phyloP scores from a whole-genome alignment of 2,888 invertebrate genomes.

The Acanthosepion lycidas region DNA sequence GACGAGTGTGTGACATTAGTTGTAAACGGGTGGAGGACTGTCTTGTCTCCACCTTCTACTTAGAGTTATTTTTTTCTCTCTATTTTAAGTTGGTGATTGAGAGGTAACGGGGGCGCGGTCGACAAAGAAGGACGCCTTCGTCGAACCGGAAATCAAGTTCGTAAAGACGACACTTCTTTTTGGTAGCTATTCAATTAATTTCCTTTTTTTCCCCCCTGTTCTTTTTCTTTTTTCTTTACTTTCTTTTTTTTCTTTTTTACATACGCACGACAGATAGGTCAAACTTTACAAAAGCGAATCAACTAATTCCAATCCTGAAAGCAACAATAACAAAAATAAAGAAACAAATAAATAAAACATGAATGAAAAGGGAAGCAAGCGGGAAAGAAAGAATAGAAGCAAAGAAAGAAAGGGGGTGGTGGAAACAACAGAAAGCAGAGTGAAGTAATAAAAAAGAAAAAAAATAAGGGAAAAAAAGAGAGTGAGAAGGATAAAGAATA shows the following conservation, averaged over 20 bases:
- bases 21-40: background rate
- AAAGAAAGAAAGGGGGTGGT: background rate
- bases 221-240: background rate
- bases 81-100: background rate
- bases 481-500: no score
- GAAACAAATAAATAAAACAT: background rate
- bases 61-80: background rate
- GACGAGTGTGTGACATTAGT: background rate
- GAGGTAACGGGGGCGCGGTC: background rate
- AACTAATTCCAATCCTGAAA: background rate
- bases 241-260: background rate
- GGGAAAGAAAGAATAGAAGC: background rate
- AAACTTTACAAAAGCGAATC: background rate
- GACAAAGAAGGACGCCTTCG: background rate
- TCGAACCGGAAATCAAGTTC: slow-evolving; percentile 22
- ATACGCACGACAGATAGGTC: no score
- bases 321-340: background rate
- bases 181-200: no score
- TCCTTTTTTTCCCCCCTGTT: background rate
- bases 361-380: background rate
- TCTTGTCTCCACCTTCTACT: slow-evolving; percentile 33
- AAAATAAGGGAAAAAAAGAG: background rate
- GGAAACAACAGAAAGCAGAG: background rate
- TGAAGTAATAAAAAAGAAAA: background rate
- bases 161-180: background rate